phyloP scores from a whole-genome alignment of 2,888 invertebrate species.

The Pemphredon lugubris region DNA sequence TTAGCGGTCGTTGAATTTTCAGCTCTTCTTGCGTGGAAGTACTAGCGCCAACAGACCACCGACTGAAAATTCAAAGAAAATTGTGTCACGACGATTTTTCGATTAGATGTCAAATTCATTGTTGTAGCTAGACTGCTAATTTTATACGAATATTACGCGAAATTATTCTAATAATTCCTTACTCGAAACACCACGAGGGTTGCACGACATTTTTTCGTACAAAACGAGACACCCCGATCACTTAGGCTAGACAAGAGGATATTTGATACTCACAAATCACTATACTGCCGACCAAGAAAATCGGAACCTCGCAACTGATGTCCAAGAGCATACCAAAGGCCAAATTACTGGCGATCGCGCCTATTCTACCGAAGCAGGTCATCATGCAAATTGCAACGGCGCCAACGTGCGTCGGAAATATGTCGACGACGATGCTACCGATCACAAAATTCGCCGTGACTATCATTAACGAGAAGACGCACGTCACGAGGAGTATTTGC shows the following conservation, averaged over 20 bases:
- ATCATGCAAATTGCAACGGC: slow-evolving; percentile 86
- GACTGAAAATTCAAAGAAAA: slow-evolving; percentile 36
- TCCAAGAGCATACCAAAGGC: slow-evolving; percentile 86
- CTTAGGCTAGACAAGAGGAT: background rate
- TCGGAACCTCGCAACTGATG: slow-evolving; percentile 85
- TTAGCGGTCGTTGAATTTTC: slow-evolving; percentile 12
- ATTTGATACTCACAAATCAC: slow-evolving; percentile 81
- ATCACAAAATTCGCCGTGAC: slow-evolving; percentile 81
- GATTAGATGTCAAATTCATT: too few species aligned
- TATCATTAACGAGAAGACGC: slow-evolving; percentile 82
- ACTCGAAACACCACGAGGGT: too few species aligned
- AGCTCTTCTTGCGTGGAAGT: slow-evolving; percentile 46
- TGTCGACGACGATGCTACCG: slow-evolving; percentile 77
- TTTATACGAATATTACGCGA: too few species aligned
- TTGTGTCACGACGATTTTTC: background rate
- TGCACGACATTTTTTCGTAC: too few species aligned
- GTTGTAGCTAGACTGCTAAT: too few species aligned
- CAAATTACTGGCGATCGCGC: slow-evolving; percentile 86
- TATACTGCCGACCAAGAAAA: slow-evolving; percentile 84
- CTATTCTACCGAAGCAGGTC: slow-evolving; percentile 85
- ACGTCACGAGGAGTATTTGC: slow-evolving; percentile 84
- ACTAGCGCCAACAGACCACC: slow-evolving; percentile 44
- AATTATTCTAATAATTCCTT: too few species aligned
- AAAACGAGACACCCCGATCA: background rate
- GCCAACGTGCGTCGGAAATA: slow-evolving; percentile 81